Evolutionary conservation across 1,140 invertebrate species (phyloP).

Genomic region (Euura lappo): DNA sequence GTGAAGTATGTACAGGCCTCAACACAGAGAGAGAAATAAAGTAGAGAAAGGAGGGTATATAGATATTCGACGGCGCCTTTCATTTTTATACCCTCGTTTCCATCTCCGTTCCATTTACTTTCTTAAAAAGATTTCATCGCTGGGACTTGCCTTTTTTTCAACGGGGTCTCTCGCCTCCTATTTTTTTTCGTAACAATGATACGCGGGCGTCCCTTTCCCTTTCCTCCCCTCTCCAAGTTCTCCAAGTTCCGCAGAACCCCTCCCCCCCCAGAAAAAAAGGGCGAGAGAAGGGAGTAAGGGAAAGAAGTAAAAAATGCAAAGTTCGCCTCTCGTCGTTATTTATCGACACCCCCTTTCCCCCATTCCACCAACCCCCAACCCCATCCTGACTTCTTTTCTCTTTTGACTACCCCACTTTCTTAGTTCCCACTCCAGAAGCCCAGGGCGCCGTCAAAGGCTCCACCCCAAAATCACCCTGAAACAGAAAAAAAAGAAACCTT

Average conservation of each 20-base stretch:
- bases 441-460: conserved; percentile 30
- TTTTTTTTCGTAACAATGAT: conserved; percentile 44
- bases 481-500: neutral
- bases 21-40: no score
- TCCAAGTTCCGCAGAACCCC: neutral
- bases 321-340: conserved; percentile 32
- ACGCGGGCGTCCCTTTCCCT: conserved; percentile 17
- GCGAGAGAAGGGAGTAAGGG: neutral
- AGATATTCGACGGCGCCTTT: conserved; percentile 24
- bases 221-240: conserved; percentile 4
- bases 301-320: conserved; percentile 34
- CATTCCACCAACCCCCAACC: neutral
- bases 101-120: conserved; percentile 40
- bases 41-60: neutral
- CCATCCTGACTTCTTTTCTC: neutral
- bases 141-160: neutral
- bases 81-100: conserved; percentile 40
- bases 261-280: neutral
- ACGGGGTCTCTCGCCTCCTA: conserved; percentile 18
- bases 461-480: conserved; percentile 25
- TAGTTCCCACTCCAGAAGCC: conserved; percentile 29
- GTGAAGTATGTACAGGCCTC: no score
- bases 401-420: conserved; percentile 11
- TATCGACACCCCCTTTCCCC: conserved; percentile 23
- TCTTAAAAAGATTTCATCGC: conserved; percentile 38